Conservation (phyloP, 35 echinoderm and acorn worm genomes). For the Heliocidaris tuberculata region DNA sequence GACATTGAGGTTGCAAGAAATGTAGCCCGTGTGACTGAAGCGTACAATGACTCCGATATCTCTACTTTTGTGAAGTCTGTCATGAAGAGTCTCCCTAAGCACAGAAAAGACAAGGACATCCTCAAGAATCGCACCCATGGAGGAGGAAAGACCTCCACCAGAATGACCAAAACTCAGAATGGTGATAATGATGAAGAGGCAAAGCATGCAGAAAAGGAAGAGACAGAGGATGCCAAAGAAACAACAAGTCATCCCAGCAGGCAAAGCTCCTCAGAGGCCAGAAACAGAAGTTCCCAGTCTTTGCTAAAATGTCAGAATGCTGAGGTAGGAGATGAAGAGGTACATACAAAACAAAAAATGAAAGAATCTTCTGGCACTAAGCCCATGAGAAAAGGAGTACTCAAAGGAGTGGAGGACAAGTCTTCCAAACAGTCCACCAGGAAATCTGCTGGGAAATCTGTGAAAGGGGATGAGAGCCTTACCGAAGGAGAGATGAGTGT, state of each 20-base stretch:
- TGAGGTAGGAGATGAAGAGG: neutral
- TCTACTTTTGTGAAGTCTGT: slow-evolving; percentile 23
- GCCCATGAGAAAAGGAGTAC: neutral
- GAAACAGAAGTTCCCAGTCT: neutral
- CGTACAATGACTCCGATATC: slow-evolving; percentile 8
- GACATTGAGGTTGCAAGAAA: slow-evolving; percentile 45
- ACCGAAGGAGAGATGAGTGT: slow-evolving; percentile 20
- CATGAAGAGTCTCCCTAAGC: slow-evolving; percentile 28
- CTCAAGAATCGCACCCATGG: neutral
- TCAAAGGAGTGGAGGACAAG: neutral
- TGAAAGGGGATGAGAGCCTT: neutral
- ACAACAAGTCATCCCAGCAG: neutral
- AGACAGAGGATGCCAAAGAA: neutral
- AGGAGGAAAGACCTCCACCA: neutral
- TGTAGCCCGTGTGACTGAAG: slow-evolving; percentile 22
- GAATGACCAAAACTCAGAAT: neutral
- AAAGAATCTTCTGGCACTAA: neutral
- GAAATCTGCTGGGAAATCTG: neutral
- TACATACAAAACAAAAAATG: neutral
- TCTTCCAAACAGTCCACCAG: neutral
- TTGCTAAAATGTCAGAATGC: neutral
- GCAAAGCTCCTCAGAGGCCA: neutral
- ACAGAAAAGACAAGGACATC: neutral
- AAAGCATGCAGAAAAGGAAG: neutral
- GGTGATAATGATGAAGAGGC: neutral